A percentile compares a stretch with the other conserved stretches of the same genome.
Evolutionary conservation across 2,113 vertebrate species (phyloP).

Genomic region (Ursus arctos): DNA sequence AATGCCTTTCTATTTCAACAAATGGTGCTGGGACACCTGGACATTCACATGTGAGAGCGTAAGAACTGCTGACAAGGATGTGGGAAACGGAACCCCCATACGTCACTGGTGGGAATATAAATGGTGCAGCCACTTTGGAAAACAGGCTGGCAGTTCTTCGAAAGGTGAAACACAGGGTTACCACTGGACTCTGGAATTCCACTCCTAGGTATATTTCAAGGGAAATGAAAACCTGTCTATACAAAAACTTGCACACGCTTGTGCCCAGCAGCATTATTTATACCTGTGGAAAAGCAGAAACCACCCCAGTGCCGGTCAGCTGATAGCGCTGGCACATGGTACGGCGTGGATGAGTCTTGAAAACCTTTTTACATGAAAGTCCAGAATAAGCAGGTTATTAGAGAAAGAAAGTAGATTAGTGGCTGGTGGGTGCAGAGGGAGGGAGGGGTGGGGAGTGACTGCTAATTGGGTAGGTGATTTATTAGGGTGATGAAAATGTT

Average conservation of each 20-base stretch:
- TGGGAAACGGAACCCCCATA: not conserved
- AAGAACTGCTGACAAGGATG: not conserved
- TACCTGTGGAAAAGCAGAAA: not conserved
- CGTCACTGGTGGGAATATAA: not conserved
- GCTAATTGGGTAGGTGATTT: not conserved
- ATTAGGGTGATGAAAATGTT: slow-evolving; percentile 6
- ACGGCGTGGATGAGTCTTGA: not conserved
- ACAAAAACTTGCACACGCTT: not conserved
- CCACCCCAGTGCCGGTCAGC: not conserved
- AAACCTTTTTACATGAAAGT: not conserved
- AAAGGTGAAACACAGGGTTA: not conserved
- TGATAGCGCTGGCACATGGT: not conserved
- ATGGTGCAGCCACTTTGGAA: not conserved
- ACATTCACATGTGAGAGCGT: not conserved
- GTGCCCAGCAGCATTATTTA: not conserved
- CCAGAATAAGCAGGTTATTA: not conserved
- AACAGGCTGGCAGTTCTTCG: not conserved
- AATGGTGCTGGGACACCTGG: not conserved
- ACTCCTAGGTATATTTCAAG: not conserved
- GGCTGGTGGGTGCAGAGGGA: not conserved
- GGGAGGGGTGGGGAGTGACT: not conserved
- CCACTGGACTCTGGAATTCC: not conserved
- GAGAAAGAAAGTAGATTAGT: not conserved
- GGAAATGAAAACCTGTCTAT: not conserved
- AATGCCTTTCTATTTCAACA: slow-evolving; percentile 7